Evolutionary conservation across 2,888 invertebrate species (phyloP).

Genomic region (Acleris literana): DNA sequence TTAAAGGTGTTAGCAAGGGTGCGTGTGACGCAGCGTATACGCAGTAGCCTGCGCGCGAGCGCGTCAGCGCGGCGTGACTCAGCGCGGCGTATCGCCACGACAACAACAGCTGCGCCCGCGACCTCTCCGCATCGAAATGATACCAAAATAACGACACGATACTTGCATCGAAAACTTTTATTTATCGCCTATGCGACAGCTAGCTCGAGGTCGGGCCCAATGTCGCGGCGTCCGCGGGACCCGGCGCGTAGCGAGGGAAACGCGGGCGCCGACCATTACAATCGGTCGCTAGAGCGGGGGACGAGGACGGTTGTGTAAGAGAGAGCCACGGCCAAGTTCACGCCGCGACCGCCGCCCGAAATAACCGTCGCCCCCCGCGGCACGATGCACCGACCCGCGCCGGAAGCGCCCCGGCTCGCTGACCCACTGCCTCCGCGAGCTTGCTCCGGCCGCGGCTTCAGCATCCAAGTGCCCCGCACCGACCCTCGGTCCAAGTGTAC

Average conservation of each 20-base stretch:
- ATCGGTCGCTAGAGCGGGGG: slow-evolving; percentile 11
- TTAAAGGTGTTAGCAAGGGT: not conserved
- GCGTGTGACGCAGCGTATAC: slow-evolving; percentile 17
- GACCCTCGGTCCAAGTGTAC: too few relatives aligned
- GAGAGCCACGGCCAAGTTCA: slow-evolving; percentile 58
- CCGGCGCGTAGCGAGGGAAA: slow-evolving; percentile 3
- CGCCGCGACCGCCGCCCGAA: slow-evolving; percentile 38
- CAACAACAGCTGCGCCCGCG: slow-evolving; percentile 12
- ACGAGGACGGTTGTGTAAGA: slow-evolving; percentile 26
- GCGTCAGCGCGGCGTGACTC: slow-evolving; percentile 14
- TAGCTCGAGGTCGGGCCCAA: slow-evolving; percentile 21
- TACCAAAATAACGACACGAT: slow-evolving; percentile 11
- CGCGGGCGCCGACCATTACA: not conserved
- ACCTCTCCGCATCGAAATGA: not conserved
- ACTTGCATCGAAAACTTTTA: not conserved
- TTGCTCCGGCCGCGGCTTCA: too few relatives aligned
- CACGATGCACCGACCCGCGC: slow-evolving; percentile 40
- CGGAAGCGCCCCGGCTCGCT: slow-evolving; percentile 42
- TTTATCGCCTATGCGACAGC: slow-evolving; percentile 2
- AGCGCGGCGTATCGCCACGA: not conserved
- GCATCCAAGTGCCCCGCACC: too few relatives aligned
- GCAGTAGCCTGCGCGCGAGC: slow-evolving; percentile 2
- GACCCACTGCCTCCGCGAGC: not conserved
- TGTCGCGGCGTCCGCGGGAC: slow-evolving; percentile 10
- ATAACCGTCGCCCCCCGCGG: slow-evolving; percentile 15